Conservation (phyloP, 2,888 invertebrate genomes). For the Hipparchia semele region DNA sequence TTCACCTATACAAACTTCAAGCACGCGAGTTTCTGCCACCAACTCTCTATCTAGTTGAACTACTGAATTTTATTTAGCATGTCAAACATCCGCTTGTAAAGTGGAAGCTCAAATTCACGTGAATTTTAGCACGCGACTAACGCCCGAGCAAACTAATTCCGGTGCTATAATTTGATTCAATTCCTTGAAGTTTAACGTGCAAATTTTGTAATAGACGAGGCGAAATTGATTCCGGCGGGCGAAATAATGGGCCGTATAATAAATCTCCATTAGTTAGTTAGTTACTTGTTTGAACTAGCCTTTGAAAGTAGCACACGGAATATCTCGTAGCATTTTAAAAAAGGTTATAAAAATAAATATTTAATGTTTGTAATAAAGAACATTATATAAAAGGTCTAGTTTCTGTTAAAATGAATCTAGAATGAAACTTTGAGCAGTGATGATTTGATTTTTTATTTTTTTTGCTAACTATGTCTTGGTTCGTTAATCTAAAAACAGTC, state of each 20-base stretch:
- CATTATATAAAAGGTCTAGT: too few relatives aligned
- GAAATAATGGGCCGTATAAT: constrained; percentile 50
- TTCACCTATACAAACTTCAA: too few relatives aligned
- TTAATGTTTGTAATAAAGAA: too few relatives aligned
- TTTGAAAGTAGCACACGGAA: background rate
- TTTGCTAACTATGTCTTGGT: too few relatives aligned
- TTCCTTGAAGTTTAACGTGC: constrained; percentile 42
- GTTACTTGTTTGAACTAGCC: constrained; percentile 5
- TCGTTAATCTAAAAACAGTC: too few relatives aligned
- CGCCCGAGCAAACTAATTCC: constrained; percentile 41
- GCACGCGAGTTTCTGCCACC: too few relatives aligned
- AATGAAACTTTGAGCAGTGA: too few relatives aligned
- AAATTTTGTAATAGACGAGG: constrained; percentile 47
- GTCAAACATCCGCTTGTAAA: constrained; percentile 34
- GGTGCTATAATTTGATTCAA: constrained; percentile 43
- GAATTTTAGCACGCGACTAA: constrained; percentile 40
- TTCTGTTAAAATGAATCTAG: too few relatives aligned
- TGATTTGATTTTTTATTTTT: too few relatives aligned
- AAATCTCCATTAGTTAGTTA: constrained; percentile 50
- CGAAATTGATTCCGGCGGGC: constrained; percentile 49
- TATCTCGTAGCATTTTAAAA: background rate
- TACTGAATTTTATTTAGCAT: constrained; percentile 16
- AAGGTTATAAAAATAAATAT: background rate
- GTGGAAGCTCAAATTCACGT: constrained; percentile 31
- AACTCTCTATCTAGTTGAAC: background rate